Conservation (phyloP, 2,113 vertebrate genomes). For the Eonycteris spelaea region DNA sequence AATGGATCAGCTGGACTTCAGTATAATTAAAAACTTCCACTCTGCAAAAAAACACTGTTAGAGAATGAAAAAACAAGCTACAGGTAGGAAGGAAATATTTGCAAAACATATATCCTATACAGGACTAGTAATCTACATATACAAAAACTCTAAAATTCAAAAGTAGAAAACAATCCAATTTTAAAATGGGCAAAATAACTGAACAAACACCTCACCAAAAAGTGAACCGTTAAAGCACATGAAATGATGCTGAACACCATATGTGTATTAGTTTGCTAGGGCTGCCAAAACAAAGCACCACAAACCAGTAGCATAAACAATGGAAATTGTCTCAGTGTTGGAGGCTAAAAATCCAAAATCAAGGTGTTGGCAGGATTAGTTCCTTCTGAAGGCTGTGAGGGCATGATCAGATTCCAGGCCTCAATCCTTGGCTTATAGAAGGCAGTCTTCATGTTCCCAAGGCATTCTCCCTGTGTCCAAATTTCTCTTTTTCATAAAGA, state of each 20-base stretch:
- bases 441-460: neutral
- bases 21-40: neutral
- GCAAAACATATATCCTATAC: neutral
- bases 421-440: neutral
- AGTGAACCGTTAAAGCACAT: neutral
- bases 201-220: neutral
- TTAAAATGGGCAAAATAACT: neutral
- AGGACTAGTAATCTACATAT: neutral
- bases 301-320: neutral
- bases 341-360: neutral
- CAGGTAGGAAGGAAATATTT: neutral
- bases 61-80: neutral
- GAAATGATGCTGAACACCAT: neutral
- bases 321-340: neutral
- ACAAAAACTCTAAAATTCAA: constrained; percentile 1
- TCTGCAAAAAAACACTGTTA: neutral
- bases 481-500: neutral
- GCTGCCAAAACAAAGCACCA: neutral
- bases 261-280: neutral
- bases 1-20: neutral
- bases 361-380: neutral
- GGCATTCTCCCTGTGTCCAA: neutral
- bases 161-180: neutral
- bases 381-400: neutral
- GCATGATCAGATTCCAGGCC: neutral